Base-by-base conservation (phyloP, 2,113 vertebrate species). In the Motacilla tschutschensis region DNA sequence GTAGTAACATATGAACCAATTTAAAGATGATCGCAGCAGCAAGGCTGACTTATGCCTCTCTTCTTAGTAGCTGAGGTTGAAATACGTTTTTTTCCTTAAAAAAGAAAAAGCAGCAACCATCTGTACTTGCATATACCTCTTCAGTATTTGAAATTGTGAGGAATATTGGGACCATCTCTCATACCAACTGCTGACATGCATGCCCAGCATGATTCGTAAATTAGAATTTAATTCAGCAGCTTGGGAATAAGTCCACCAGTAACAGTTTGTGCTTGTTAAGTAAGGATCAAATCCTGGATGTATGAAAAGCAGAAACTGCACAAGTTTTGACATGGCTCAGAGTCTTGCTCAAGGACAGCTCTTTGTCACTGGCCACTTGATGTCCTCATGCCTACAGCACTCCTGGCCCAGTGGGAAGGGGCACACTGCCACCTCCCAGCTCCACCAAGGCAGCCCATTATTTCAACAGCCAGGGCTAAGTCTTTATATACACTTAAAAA, bases 341-440 rank as follows among this genome's bases (percentile, higher is more conserved):
- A 40, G 24, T 38, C 31, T 21, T 80, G 31, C 19, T 41, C 22
- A 51, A 62, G 14, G 35, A 8, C 35, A 62, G 29, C 33, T 31
- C 10, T 62, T 75, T 47, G 33, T 29, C 18, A 4, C 51, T 53
- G 40, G 7, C 63, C 19, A 28, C 78, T 72, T 64, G 55, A 62
- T 85, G 77, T 82, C 79, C 48, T 67, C 26, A 6, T 74, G 36
- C 47, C 89, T 60, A 58, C 13, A 65, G 29, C 18, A 26, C 4
- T 11, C 31, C 8, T 2, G 1, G n/a, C 36, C 21, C 26, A 26
- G 5, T 0, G 3, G 15, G 12, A 82, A 63, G 8, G 6, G 18
- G 12, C 31, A 79, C 4, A 5, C 7, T 51, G 36, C 19, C 11
- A 62, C 14, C 2, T 28, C 13, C 17, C 31, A 59, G 24, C 17